Base-by-base conservation (phyloP, 2,797 vertebrate genomes). In the Artibeus lituratus region DNA sequence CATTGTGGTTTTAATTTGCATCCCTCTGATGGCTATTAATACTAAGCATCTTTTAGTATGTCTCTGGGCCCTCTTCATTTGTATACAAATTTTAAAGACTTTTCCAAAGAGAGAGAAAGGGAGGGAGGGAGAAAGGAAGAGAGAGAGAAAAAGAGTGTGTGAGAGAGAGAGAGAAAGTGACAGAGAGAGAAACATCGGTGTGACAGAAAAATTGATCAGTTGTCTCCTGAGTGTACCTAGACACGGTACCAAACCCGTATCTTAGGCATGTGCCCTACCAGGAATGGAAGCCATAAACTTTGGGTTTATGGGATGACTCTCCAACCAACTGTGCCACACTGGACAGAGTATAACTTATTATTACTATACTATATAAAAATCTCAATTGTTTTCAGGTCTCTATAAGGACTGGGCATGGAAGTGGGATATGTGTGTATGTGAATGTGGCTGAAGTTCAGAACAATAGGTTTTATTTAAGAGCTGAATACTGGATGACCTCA, bases 381-480 rank as follows among this genome's bases (percentile, higher is more conserved):
- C 57, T 94, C 90, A 87, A 78, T 94, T 96, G 83, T 94, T 91
- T 93, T 97, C 39, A 73, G 76, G 76, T 93, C 69, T 87, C 44
- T 90, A 2, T 95, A 73, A 95, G 47, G 59, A 55, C 57, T 53
- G 53, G 37, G 35, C 55, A 57, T 15, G 35, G 49, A 53, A 87
- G 67, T 77, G 76, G 84, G 37, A 90, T 96, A 57, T 47, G 92
- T 91, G 59, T 87, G 53, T 94, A 69, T 65, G 62, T 35, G 82
- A 94, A 83, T 92, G 93, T 96, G 91, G 57, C 80, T 89, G 65
- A 97, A 94, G 72, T 94, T 96, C 93, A 94, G 90, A 97, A 91
- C 95, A 97, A 92, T 96, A 67, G 94, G 69, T 94, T 96, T 96
- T 87, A 96, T 97, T 96, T 97, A 90, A 91, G 49, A 87, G 67